Base-by-base conservation (phyloP, 92 coral and sea anemone genomes). In the Porites divaricata region DNA sequence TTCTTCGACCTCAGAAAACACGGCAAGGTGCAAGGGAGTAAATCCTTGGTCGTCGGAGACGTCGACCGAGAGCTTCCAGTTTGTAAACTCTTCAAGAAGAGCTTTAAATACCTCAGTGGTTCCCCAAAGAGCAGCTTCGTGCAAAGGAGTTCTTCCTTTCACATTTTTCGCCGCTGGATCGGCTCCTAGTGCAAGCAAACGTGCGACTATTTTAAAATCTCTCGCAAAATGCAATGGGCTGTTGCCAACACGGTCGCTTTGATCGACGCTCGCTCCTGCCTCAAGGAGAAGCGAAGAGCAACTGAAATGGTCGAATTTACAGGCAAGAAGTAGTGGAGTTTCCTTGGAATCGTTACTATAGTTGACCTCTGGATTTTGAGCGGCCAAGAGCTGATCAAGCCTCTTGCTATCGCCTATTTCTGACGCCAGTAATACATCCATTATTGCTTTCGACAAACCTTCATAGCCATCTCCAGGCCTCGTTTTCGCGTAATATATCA, bases 141-240 rank as follows among this genome's bases (percentile, higher is more conserved):
- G 89, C 48, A 85, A 69, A 67, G 89, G 77, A 50, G 70, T 63
- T 35, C 83, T 70, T 11, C 84, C 89, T 66, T 48, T 62, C 19
- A 28, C 83, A 67, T 85, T 77, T 35, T 53, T 67, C 2, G 65
- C 24, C 35, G 83, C 26, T 51, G 70, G 66, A 70, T 63, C 70
- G 69, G 89, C 89, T 67, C 89, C 84, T 65, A 70, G 84, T 70
- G 77, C 70, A 70, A 77, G 56, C 26, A 85, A 73, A 49, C 77
- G 75, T 56, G 51, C 50, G 57, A 51, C 71, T 76, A 59, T 50
- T 9, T 70, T 67, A 20, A n/a, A 35, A 70, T 78, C 62, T 58
- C 87, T 61, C 15, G 87, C 87, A 73, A 83, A 83, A 61, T 83
- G 87, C 80, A 83, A 70, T 41, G 87, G 87, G 8, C 72, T 74